Evolutionary conservation across 1,140 invertebrate species (phyloP).

Genomic region (Drosophila eugracilis): DNA sequence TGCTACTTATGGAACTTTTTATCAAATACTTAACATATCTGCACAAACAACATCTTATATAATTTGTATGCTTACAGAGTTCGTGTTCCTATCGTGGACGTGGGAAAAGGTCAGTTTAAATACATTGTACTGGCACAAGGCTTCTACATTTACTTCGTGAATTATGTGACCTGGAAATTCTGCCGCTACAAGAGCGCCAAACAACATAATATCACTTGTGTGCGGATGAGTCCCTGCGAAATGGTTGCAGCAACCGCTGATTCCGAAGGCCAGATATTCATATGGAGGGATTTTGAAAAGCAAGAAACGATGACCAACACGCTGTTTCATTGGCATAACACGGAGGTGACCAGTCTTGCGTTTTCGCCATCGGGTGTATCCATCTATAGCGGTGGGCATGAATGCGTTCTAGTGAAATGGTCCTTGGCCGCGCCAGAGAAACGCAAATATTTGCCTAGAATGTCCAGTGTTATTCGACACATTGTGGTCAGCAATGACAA

Average conservation of each 20-base stretch:
- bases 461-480: constrained; percentile 89
- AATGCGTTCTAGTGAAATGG: constrained; percentile 94
- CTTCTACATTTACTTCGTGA: constrained; percentile 74
- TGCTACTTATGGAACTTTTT: not conserved
- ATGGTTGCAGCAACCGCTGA: constrained; percentile 90
- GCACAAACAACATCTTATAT: too few species aligned
- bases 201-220: constrained; percentile 87
- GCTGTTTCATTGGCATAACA: constrained; percentile 92
- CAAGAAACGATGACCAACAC: constrained; percentile 13
- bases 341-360: constrained; percentile 89
- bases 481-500: constrained; percentile 89
- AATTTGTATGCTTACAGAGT: constrained; percentile 23
- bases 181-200: constrained; percentile 77
- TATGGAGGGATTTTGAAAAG: constrained; percentile 87
- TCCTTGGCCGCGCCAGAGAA: constrained; percentile 84
- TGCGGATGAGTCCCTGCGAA: constrained; percentile 89
- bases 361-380: constrained; percentile 89
- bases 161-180: constrained; percentile 70
- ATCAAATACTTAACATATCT: not conserved
- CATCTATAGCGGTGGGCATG: constrained; percentile 91
- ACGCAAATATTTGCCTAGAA: constrained; percentile 90
- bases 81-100: constrained; percentile 54
- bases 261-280: constrained; percentile 87
- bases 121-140: constrained; percentile 80
- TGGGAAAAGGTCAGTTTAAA: constrained; percentile 61